Conservation (phyloP, 2,113 vertebrate species). For the Clinocottus analis region DNA sequence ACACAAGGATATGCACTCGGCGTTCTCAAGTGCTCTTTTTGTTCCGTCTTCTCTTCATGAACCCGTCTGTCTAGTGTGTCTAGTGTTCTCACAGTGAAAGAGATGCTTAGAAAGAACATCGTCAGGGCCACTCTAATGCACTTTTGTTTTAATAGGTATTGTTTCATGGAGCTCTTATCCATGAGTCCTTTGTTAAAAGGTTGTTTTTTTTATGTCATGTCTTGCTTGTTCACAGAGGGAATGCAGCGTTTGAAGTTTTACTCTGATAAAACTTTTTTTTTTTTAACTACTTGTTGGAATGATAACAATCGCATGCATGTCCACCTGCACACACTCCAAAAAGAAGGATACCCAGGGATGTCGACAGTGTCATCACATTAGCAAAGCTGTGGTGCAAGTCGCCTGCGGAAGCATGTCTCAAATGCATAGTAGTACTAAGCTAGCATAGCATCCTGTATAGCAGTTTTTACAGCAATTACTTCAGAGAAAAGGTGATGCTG, state of each 20-base stretch:
- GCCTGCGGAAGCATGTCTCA: slow-evolving; percentile 4
- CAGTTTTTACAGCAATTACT: slow-evolving; percentile 13
- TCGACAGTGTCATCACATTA: slow-evolving; percentile 65
- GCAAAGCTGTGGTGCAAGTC: slow-evolving; percentile 13
- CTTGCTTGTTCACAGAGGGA: slow-evolving; percentile 72
- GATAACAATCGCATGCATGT: slow-evolving; percentile 66
- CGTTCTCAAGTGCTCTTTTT: slow-evolving; percentile 47
- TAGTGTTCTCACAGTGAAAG: slow-evolving; percentile 32
- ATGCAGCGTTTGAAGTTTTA: slow-evolving; percentile 74
- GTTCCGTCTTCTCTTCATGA: slow-evolving; percentile 43
- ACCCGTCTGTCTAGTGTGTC: slow-evolving; percentile 45
- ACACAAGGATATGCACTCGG: slow-evolving; percentile 59
- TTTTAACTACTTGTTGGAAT: slow-evolving; percentile 64
- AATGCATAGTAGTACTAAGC: background rate
- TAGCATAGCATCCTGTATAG: background rate
- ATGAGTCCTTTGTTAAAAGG: slow-evolving; percentile 23
- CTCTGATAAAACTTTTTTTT: slow-evolving; percentile 65
- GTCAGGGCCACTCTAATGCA: background rate
- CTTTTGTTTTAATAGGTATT: background rate
- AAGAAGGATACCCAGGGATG: slow-evolving; percentile 23
- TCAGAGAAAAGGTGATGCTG: background rate
- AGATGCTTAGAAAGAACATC: slow-evolving; percentile 5
- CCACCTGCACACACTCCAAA: slow-evolving; percentile 36
- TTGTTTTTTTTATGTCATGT: slow-evolving; percentile 48
- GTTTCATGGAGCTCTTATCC: slow-evolving; percentile 21